A percentile compares a stretch with the other conserved stretches of the same genome.
Evolutionary conservation across 2,797 vertebrate species (phyloP).

Genomic region (Macropodus opercularis): DNA sequence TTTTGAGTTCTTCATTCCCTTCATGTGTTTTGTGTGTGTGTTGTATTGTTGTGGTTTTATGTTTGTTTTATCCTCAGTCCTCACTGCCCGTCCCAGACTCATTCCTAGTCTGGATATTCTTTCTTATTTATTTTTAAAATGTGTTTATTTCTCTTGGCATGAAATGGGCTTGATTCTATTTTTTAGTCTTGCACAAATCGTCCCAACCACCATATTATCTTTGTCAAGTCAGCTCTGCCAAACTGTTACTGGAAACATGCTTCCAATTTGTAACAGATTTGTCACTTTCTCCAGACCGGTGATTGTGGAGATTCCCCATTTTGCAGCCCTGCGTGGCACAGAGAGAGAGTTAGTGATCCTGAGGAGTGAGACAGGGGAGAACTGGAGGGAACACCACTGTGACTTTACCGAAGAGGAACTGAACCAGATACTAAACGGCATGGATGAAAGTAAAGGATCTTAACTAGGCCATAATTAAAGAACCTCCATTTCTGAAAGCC

Average conservation of each 20-base stretch:
- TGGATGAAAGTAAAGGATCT: conserved; percentile 91
- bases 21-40: conserved; percentile 2
- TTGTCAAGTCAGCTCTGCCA: neutral
- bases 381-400: conserved; percentile 96
- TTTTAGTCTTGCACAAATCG: conserved; percentile 8
- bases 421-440: conserved; percentile 96
- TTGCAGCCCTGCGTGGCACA: conserved; percentile 92
- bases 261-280: conserved; percentile 9
- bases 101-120: conserved; percentile 19
- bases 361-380: conserved; percentile 95
- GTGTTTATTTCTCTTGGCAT: conserved; percentile 34
- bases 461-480: conserved; percentile 6
- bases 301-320: conserved; percentile 98
- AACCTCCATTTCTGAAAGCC: neutral
- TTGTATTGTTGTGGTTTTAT: neutral
- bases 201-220: conserved; percentile 1
- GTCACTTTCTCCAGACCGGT: conserved; percentile 87
- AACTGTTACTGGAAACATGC: neutral
- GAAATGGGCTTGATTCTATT: conserved; percentile 12
- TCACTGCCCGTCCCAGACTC: neutral
- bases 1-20: conserved; percentile 18
- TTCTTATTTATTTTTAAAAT: conserved; percentile 21
- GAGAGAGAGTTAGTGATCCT: conserved; percentile 95
- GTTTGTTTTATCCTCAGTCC: conserved; percentile 11
- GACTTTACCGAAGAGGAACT: conserved; percentile 95